phyloP scores from a whole-genome alignment of 2,113 vertebrate species.

The Gavia stellata region DNA sequence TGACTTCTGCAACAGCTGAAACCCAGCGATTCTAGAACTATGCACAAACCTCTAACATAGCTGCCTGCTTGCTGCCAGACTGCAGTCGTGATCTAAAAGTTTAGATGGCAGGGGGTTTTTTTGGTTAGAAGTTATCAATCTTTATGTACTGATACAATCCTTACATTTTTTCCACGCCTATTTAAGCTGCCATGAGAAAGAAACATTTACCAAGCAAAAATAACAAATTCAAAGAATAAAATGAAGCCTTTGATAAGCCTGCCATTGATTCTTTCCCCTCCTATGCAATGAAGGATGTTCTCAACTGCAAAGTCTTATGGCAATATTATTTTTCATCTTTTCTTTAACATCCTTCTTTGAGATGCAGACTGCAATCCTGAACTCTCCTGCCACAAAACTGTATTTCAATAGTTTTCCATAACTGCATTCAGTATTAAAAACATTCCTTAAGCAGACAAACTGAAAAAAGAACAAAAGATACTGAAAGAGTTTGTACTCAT shows the following conservation, averaged over 20 bases:
- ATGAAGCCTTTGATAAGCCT: not conserved
- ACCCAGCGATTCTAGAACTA: not conserved
- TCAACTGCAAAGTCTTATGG: not conserved
- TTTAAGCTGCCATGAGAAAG: not conserved
- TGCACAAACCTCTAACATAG: not conserved
- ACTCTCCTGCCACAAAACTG: not conserved
- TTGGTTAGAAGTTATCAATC: not conserved
- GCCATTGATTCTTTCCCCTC: not conserved
- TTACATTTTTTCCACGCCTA: not conserved
- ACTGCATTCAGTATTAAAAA: not conserved
- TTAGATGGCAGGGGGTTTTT: not conserved
- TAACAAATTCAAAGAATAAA: not conserved
- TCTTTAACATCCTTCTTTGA: not conserved
- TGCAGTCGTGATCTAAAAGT: not conserved
- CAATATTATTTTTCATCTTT: not conserved
- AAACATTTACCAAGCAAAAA: not conserved
- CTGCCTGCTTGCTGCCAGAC: not conserved
- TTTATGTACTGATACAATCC: not conserved
- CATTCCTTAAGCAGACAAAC: not conserved
- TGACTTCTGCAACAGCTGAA: not conserved
- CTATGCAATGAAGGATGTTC: not conserved
- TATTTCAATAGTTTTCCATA: slow-evolving; percentile 3
- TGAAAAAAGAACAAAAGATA: not conserved
- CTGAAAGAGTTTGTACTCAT: not conserved
- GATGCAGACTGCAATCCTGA: not conserved